Conservation (phyloP, 1,140 invertebrate genomes). For the Cotesia vestalis region DNA sequence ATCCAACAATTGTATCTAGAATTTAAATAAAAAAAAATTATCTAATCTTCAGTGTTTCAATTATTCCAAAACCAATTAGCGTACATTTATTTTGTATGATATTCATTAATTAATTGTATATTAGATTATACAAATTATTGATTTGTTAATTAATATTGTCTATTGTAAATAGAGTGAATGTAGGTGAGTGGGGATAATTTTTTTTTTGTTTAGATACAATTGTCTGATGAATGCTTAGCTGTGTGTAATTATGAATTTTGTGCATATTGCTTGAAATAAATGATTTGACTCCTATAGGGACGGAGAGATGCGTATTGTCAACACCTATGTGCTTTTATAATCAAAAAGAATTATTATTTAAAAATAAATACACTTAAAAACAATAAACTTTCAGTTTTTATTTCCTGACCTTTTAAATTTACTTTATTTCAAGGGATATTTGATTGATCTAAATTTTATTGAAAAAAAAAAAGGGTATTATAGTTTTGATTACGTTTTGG, state of each 20-base stretch:
- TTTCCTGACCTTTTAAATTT: too few species aligned
- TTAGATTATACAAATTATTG: conserved; percentile 1
- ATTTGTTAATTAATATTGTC: neutral
- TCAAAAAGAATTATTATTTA: neutral
- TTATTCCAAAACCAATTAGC: conserved; percentile 4
- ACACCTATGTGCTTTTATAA: conserved; percentile 25
- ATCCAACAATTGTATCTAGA: conserved; percentile 23
- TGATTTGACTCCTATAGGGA: neutral
- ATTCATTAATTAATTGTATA: neutral
- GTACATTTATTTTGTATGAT: conserved; percentile 18
- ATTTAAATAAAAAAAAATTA: conserved; percentile 15
- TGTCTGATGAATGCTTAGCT: conserved; percentile 61
- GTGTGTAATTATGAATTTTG: conserved; percentile 56
- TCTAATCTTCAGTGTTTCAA: conserved; percentile 8
- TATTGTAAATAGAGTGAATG: conserved; percentile 11
- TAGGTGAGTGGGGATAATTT: neutral
- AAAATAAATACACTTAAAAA: too few species aligned
- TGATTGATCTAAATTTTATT: too few species aligned
- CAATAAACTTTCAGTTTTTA: too few species aligned
- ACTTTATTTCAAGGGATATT: too few species aligned
- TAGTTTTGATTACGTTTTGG: too few species aligned
- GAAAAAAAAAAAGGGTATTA: too few species aligned
- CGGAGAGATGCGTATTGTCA: neutral
- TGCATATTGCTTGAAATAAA: conserved; percentile 13
- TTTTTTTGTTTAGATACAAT: conserved; percentile 48